Evolutionary conservation across 2,888 invertebrate species (phyloP), one percentile per base, ranked within the genome.

Genomic region (Phyllotreta striolata): DNA sequence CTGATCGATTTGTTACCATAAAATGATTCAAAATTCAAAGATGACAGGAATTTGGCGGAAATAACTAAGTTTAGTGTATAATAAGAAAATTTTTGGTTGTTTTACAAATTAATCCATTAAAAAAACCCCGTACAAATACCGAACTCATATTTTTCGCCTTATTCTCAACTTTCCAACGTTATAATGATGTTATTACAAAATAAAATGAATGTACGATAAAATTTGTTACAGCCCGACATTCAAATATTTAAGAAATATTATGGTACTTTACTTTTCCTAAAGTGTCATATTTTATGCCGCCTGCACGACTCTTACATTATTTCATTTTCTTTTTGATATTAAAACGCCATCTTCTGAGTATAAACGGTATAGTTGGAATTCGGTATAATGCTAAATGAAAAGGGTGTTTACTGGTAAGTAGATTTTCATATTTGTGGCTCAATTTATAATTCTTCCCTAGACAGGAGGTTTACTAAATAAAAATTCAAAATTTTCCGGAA

Each of bases 201-300:
- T 65, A 62, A 46, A 65, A 58, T 65, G 47, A 61, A 65, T 54
- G 64, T 56, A 44, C 52, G 60, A 66, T 68, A 64, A 68, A 68
- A 68, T 68, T 68, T 62, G 62, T 62, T 66, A 59, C 62, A 57
- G 64, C 59, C 51, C 51, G 64, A 56, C 66, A 63, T 64, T 68
- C 66, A 66, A 68, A 68, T 68, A 68, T 68, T 64, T 68, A 60
- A 66, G 68, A 68, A 64, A 66, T 68, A 68, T 68, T 72, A 72
- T 70, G 74, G 75, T 74, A 73, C 76, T 76, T 77, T 77, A 78
- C 68, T 64, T 51, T 66, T 64, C 60, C 76, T 78, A 78, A 78
- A 76, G 77, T 77, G 74, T 74, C 72, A 76, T 78, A 78, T 78
- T 78, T 79, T 78, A 78, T 78, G 76, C 76, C 70, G 78, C 77